These are phyloP conservation scores for Centrocercus urophasianus DNA, from an alignment of 2,113 vertebrate genomes.

Conservation along the genomic window DNA sequence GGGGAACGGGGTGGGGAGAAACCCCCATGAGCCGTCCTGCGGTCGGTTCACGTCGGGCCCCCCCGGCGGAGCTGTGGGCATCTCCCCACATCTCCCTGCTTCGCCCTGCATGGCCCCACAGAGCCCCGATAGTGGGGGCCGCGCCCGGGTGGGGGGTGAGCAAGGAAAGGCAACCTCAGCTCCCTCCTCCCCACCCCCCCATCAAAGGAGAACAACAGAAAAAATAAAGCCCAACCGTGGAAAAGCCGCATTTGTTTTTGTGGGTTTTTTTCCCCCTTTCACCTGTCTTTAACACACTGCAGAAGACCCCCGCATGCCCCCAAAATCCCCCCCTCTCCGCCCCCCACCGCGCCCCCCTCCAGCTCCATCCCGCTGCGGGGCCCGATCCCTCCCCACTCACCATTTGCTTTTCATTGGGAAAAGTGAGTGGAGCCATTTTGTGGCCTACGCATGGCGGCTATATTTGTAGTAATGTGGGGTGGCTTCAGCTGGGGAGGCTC, in stretches of 20 bases:
- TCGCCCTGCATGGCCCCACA: neutral
- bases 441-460: constrained; percentile 89
- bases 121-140: neutral
- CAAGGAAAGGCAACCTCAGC: neutral
- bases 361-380: neutral
- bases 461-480: constrained; percentile 81
- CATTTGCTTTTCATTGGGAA: constrained; percentile 88
- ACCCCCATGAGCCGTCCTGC: neutral
- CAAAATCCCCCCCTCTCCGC: too few species aligned
- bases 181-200: neutral
- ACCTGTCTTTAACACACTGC: neutral
- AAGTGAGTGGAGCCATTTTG: constrained; percentile 93
- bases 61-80: neutral
- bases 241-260: neutral
- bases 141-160: too few species aligned
- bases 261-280: fast-evolving
- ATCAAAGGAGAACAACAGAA: neutral
- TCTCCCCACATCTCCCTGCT: too few species aligned
- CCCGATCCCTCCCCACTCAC: constrained; percentile 76
- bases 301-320: neutral
- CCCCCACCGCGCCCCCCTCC: neutral
- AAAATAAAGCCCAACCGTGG: neutral
- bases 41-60: neutral
- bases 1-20: neutral
- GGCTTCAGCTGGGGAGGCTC: constrained; percentile 81